Conservation (phyloP, 2,113 vertebrate genomes). For the Elephantulus edwardii region DNA sequence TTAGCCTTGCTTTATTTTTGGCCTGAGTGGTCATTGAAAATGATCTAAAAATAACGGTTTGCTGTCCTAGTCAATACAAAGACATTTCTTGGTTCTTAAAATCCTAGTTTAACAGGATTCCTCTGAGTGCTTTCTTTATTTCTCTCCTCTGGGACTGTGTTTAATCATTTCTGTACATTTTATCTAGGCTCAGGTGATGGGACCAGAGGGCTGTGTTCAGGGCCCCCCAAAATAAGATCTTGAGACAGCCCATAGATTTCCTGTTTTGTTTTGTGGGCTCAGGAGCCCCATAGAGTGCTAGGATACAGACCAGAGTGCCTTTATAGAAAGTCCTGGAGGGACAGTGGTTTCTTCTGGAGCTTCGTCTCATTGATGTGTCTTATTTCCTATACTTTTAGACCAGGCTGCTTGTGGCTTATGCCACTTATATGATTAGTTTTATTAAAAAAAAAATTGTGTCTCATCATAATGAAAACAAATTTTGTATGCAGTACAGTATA, state of each 20-base stretch:
- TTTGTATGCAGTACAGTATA: too few species aligned
- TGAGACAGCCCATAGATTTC: not conserved
- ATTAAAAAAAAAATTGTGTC: too few species aligned
- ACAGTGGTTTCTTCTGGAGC: not conserved
- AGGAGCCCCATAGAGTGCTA: not conserved
- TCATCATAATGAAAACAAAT: too few species aligned
- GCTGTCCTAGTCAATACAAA: not conserved
- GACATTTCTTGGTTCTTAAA: not conserved
- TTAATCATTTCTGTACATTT: not conserved
- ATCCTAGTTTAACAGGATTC: not conserved
- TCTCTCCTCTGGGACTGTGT: not conserved
- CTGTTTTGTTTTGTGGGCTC: not conserved
- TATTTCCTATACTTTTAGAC: not conserved
- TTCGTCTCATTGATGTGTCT: not conserved
- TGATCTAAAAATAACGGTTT: conserved; percentile 20
- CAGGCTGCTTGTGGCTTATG: not conserved
- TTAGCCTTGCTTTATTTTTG: not conserved
- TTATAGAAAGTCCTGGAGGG: not conserved
- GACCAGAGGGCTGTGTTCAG: not conserved
- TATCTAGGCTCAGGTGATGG: not conserved
- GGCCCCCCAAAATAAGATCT: not conserved
- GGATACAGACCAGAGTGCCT: not conserved
- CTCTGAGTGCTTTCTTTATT: not conserved
- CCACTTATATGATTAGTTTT: not conserved
- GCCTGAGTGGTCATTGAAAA: conserved; percentile 1